Evolutionary conservation across 2,888 invertebrate species (phyloP).

Genomic region (Parnassius apollo): DNA sequence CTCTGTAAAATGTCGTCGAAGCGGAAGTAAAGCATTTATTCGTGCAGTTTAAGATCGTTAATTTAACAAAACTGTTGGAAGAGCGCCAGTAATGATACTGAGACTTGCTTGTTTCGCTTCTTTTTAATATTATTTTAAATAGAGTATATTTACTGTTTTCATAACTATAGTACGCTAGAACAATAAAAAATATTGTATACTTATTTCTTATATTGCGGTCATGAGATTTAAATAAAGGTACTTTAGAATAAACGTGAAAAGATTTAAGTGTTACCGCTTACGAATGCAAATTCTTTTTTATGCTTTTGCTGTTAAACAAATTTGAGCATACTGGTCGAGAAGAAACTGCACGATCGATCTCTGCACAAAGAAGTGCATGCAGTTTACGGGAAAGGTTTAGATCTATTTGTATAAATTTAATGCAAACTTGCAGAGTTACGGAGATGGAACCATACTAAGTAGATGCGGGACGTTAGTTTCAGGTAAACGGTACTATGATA

Average conservation of each 20-base stretch:
- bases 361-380: too few species aligned
- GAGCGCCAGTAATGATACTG: conserved; percentile 25
- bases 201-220: conserved; percentile 2
- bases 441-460: too few species aligned
- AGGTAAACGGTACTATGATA: too few species aligned
- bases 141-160: conserved; percentile 15
- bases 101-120: background rate
- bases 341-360: too few species aligned
- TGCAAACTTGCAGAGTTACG: too few species aligned
- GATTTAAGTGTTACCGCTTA: too few species aligned
- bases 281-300: too few species aligned
- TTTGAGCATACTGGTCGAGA: too few species aligned
- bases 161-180: conserved; percentile 16
- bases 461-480: too few species aligned
- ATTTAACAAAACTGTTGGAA: conserved; percentile 24
- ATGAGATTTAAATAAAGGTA: conserved; percentile 2
- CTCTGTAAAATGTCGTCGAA: conserved; percentile 15
- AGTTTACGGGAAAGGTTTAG: background rate
- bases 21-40: conserved; percentile 10
- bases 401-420: too few species aligned
- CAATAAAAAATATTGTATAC: background rate
- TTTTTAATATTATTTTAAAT: background rate
- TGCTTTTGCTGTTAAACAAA: too few species aligned
- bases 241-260: too few species aligned
- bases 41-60: conserved; percentile 15